Evolutionary conservation across 1,140 invertebrate genomes (phyloP), one percentile per base, ranked within the genome.

Genomic region (Neodiprion virginianus): DNA sequence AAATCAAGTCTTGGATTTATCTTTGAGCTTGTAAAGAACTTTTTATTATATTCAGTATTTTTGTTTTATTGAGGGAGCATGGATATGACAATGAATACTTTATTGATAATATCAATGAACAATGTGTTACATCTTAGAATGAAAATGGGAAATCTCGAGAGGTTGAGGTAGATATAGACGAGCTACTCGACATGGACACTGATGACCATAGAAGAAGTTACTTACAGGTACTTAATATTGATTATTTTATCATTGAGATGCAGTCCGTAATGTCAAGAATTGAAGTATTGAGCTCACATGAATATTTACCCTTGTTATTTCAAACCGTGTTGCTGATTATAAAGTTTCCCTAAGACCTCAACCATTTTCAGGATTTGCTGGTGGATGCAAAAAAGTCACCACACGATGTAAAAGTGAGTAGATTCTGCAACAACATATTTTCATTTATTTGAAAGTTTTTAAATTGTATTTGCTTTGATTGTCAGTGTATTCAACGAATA

Each of bases 121-220:
- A n/a, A 67, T 67, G 53, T 72, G 68, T 70, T 61, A 48, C 73
- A 79, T 82, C 88, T 70, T 83, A 92, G 91, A 90, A 90, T 82
- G 90, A 90, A 71, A 88, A 84, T 79, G 87, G 85, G 61, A 91
- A 89, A 82, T 89, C 88, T 80, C 90, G 92, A 83, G 95, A 97
- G 88, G 95, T 97, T 72, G 96, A 97, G 88, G 95, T 97, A 75
- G 96, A 98, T 87, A 94, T 98, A 82, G 96, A 98, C 89, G 96
- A 98, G 91, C 91, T 97, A 67, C 90, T 97, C 77, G 96, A 98
- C 86, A 95, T 97, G 93, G 96, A 97, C 85, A 94, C 92, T 83
- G 96, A 97, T 85, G 93, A 94, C 72, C 92, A 93, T 79, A 92
- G 96, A 85, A 92, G 94, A 87, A 91, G 91, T 86, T 96, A 96